Conservation (phyloP, 2,797 vertebrate species). For the Gymnothorax javanicus region DNA sequence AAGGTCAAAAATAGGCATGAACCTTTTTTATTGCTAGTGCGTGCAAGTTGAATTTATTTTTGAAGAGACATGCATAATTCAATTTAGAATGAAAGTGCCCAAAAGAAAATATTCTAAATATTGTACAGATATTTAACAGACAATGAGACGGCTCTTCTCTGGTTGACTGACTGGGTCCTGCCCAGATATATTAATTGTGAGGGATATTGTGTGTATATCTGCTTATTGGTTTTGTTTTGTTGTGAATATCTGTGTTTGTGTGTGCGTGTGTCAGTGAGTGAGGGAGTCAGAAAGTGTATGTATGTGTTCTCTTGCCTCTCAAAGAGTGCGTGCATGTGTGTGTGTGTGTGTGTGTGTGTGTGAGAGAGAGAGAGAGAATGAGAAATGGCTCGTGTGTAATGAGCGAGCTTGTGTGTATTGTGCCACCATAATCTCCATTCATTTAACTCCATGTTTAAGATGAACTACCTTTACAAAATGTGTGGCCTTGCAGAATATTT, state of each 20-base stretch:
- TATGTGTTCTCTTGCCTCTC: neutral
- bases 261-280: neutral
- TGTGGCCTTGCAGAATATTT: constrained; percentile 8
- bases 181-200: neutral
- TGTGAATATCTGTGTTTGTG: neutral
- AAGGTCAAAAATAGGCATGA: neutral
- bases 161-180: constrained; percentile 6
- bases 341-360: neutral
- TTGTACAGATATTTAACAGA: constrained; percentile 8
- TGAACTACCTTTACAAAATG: constrained; percentile 21
- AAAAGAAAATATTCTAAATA: constrained; percentile 22
- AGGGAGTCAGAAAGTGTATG: neutral
- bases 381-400: neutral
- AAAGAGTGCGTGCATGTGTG: neutral
- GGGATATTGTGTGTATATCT: constrained; percentile 6
- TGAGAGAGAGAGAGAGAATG: neutral
- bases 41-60: constrained; percentile 13
- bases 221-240: too few relatives aligned
- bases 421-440: neutral
- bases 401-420: neutral
- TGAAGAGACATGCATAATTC: neutral
- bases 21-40: constrained; percentile 10
- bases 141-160: neutral
- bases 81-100: constrained; percentile 3
- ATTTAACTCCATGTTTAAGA: constrained; percentile 24